Base-by-base conservation (phyloP, 1,140 invertebrate species). In the Spodoptera litura region DNA sequence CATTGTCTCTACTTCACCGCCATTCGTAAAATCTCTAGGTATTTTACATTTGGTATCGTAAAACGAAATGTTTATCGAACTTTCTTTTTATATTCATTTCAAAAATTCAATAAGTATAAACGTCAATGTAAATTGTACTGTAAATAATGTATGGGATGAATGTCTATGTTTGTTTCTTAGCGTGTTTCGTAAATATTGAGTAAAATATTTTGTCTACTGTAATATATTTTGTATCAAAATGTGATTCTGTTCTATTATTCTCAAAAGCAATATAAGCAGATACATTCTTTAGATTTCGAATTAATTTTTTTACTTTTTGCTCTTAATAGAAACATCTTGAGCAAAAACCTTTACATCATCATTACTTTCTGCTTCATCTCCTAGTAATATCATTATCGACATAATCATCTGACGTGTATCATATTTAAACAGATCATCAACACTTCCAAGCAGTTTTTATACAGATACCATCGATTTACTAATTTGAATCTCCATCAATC, bases 401-500 rank as follows among this genome's bases (percentile, higher is more conserved):
- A 76, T 80, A 78, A 85, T 79, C 72, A 74, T 72, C 77, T 25
- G 81, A 82, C 78, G 78, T 76, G 70, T 73, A 83, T 81, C 81
- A 74, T 81, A 81, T 85, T 87, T 78, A 82, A 83, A 83, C 79
- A 87, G 66, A 85, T 84, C 81, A 87, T 87, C 80, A 87, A 85
- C 85, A 87, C 85, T 84, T 78, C 66, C 27, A 51, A 78, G 55
- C 15, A 55, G 59, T 81, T 84, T 87, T 87, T 81, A 64, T 78
- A 44, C 12, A 51, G 44, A 71, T 61, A 70, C 76, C 55, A 52
- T 81, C 71, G 74, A 68, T 68, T 68, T 84, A 88, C 87, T 87
- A 88, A 92, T 91, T 90, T 87, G 85, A 85, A 85, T 78, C 53
- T 80, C 86, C 90, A 91, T 91, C 87, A 93, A 92, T 92, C 88